phyloP scores from a whole-genome alignment of 1,140 invertebrate genomes.

The Spodoptera litura region DNA sequence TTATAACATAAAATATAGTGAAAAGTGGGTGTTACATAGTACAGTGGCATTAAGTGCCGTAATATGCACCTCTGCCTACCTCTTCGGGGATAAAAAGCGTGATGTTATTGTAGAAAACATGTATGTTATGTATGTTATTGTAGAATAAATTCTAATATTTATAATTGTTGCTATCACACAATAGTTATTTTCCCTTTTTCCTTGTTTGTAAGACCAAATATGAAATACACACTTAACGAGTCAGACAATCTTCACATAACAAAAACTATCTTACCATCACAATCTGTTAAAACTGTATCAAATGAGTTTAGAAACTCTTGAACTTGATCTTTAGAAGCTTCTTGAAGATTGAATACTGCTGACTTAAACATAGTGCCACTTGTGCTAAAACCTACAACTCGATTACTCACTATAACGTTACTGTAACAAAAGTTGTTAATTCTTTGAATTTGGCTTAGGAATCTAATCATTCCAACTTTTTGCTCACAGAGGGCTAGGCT shows the following conservation, averaged over 20 bases:
- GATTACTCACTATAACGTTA: conserved; percentile 37
- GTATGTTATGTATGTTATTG: too few species aligned
- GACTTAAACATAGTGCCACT: conserved; percentile 78
- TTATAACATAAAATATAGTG: too few species aligned
- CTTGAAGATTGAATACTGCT: conserved; percentile 74
- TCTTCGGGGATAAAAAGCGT: too few species aligned
- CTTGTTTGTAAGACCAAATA: background rate
- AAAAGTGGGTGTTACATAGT: too few species aligned
- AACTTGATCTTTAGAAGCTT: conserved; percentile 85
- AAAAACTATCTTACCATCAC: conserved; percentile 89
- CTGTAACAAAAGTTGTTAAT: conserved; percentile 8
- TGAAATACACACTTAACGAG: background rate
- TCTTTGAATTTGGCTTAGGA: conserved; percentile 26
- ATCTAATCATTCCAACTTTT: conserved; percentile 39
- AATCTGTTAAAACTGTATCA: conserved; percentile 93
- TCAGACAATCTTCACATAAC: background rate
- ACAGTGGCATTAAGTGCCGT: too few species aligned
- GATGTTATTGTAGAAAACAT: too few species aligned
- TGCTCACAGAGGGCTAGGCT: conserved; percentile 9
- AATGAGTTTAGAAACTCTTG: conserved; percentile 90
- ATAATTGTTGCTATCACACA: too few species aligned
- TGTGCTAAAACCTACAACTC: conserved; percentile 48
- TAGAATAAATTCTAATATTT: too few species aligned
- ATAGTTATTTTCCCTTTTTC: too few species aligned
- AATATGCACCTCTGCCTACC: too few species aligned